These are phyloP conservation scores for Drosophila macrothrix DNA, from an alignment of 2,888 invertebrate species.

Conservation along the genomic window DNA sequence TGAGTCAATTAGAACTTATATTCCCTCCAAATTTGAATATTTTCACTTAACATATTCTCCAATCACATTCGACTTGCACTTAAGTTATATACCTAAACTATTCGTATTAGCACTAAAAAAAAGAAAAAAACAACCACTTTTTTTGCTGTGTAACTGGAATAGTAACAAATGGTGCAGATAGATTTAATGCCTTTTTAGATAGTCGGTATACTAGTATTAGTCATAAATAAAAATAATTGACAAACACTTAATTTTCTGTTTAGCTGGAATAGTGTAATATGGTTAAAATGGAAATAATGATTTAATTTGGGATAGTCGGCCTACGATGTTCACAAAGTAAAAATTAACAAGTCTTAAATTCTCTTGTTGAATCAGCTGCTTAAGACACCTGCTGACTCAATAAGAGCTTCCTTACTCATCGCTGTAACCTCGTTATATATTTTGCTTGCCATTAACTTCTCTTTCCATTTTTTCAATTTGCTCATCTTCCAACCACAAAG, in stretches of 20 bases:
- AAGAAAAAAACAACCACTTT: neutral
- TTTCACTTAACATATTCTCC: neutral
- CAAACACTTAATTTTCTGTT: neutral
- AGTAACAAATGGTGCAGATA: neutral
- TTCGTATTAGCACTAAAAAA: neutral
- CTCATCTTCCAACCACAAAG: constrained; percentile 7
- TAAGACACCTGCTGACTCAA: neutral
- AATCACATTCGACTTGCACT: neutral
- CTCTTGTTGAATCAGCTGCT: neutral
- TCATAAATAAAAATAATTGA: neutral
- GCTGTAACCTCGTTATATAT: neutral
- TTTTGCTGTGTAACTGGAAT: neutral
- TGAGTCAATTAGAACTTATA: neutral
- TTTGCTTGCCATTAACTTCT: neutral
- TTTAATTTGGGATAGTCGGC: neutral
- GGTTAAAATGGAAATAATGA: neutral
- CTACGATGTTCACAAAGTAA: neutral
- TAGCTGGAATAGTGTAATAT: neutral
- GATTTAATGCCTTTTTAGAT: neutral
- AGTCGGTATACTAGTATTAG: neutral
- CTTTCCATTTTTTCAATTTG: constrained; percentile 11
- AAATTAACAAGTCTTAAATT: neutral
- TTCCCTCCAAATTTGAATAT: neutral
- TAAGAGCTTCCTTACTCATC: too few species aligned
- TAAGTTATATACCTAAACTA: neutral